Conservation (phyloP, 2,888 invertebrate species). For the Harpalus rufipes region DNA sequence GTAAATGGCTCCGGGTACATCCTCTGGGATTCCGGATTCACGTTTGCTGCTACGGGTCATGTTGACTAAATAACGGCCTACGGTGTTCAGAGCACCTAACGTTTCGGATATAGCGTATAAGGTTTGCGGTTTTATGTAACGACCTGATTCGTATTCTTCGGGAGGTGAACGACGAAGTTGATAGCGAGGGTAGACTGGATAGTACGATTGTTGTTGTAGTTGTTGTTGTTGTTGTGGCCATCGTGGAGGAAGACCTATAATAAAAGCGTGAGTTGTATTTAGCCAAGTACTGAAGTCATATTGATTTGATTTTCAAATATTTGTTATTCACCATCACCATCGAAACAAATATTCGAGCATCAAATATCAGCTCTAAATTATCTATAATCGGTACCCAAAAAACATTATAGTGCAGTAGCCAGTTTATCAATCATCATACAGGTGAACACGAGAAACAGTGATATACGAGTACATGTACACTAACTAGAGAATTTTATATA, state of each 20-base stretch:
- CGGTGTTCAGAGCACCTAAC: constrained; percentile 89
- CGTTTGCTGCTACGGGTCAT: constrained; percentile 82
- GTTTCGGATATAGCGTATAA: constrained; percentile 81
- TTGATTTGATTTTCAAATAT: no score
- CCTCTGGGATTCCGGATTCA: constrained; percentile 76
- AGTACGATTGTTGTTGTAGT: neutral
- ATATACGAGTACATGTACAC: no score
- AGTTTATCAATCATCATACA: no score
- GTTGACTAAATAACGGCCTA: constrained; percentile 91
- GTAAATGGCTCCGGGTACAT: constrained; percentile 86
- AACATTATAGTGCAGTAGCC: no score
- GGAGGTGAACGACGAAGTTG: constrained; percentile 43
- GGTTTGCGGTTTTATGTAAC: constrained; percentile 76
- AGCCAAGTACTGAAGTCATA: no score
- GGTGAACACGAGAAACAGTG: no score
- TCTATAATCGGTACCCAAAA: no score
- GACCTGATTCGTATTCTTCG: constrained; percentile 71
- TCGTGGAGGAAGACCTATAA: constrained; percentile 9
- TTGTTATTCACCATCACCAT: no score
- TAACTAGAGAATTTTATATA: no score
- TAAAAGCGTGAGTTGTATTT: no score
- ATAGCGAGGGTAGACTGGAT: constrained; percentile 3
- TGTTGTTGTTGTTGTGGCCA: constrained; percentile 2
- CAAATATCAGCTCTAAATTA: no score
- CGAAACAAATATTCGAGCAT: no score